Evolutionary conservation across 92 coral and sea anemone species (phyloP), one percentile per base, ranked within the genome.

Genomic region (Pocillopora meandrina): DNA sequence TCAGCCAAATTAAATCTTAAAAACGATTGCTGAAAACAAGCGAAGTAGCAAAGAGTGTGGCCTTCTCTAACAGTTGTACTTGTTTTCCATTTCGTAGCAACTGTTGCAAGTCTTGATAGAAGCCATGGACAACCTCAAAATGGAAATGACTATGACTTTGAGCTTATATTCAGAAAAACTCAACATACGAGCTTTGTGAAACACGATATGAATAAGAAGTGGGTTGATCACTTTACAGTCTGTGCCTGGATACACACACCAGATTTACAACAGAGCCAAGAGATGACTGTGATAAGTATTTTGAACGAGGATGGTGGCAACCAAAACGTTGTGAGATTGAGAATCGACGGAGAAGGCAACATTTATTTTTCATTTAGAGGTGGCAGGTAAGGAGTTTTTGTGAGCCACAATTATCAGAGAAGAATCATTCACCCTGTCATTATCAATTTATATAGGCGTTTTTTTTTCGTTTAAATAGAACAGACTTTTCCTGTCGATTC

Each of bases 221-320:
- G 17, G 21, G 13, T 60, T 16, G 9, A 17, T 0, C 2, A 18
- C 33, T 1, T 76, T 16, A 35, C 67, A 9, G 67, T 56, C 18
- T 76, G 80, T 12, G 14, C 56, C 36, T 76, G 80, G 80, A 35
- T 76, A 16, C 10, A 8, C 5, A 76, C 68, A 23, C 67, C 67
- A 2, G 18, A 17, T 18, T 58, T 60, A 8, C 56, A 7, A 10
- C 26, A 34, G 2, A 1, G 17, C 33, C 68, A 76, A 10, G 9
- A 1, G 2, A 76, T 76, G 80, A 61, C 80, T 21, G 10, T 76
- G 18, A 15, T 62, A 23, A 76, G 80, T 62, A 17, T 76, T 6
- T 26, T 16, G 21, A 75, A 65, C 1, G 6, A 13, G 33, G 0
- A 15, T 5, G 56, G 56, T 12, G 2, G 1, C 31, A 8, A 2